Conservation (phyloP, 2,888 invertebrate species). For the Teleiodes luculella region DNA sequence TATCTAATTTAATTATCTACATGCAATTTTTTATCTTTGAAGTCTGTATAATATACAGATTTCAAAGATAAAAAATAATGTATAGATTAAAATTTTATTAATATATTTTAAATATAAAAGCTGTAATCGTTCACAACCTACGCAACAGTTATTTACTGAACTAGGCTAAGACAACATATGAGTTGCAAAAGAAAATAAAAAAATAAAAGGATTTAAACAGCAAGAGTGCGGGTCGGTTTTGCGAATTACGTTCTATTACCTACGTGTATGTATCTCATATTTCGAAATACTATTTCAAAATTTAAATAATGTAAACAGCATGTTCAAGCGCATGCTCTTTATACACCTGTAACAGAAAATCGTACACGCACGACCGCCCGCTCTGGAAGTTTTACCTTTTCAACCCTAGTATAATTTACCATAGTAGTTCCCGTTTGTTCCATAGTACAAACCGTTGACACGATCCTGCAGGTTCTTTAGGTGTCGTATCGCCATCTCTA, state of each 20-base stretch:
- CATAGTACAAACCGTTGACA: slow-evolving; percentile 64
- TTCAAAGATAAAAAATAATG: too few relatives aligned
- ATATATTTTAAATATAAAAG: neutral
- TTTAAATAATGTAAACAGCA: neutral
- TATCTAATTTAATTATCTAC: too few relatives aligned
- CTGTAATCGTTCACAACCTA: too few relatives aligned
- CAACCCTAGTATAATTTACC: slow-evolving; percentile 22
- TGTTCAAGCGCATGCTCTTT: neutral
- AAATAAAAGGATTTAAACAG: slow-evolving; percentile 14
- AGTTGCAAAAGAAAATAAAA: neutral
- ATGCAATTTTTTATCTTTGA: too few relatives aligned
- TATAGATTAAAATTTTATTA: too few relatives aligned
- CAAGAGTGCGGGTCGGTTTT: slow-evolving; percentile 13
- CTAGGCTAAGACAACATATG: neutral
- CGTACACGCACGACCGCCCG: slow-evolving; percentile 9
- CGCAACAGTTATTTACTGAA: neutral
- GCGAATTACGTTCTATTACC: neutral
- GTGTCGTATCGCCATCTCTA: slow-evolving; percentile 98
- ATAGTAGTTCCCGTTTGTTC: slow-evolving; percentile 24
- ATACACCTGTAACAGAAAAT: neutral
- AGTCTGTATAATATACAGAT: too few relatives aligned
- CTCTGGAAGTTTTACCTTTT: slow-evolving; percentile 20
- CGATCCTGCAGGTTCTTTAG: slow-evolving; percentile 92
- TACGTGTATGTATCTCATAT: neutral
- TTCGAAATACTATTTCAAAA: too few relatives aligned